Percentiles rank a stretch among this genome's conserved stretches.
Evolutionary conservation across 2,113 vertebrate genomes (phyloP).

Genomic region (Talpa occidentalis): DNA sequence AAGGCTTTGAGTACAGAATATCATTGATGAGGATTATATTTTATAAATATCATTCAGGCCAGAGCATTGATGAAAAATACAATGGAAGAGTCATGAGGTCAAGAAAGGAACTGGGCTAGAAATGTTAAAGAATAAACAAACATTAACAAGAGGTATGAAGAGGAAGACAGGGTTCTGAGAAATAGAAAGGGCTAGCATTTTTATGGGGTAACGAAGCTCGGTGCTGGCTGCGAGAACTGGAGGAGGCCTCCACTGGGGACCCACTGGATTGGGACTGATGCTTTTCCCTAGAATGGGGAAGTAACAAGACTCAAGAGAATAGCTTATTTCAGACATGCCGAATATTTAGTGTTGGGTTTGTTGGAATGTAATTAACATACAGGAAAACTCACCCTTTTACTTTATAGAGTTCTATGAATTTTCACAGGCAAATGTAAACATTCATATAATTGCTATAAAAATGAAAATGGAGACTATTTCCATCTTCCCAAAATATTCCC

Average conservation of each 20-base stretch:
- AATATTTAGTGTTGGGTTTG: neutral
- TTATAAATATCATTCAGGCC: neutral
- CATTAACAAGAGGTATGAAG: neutral
- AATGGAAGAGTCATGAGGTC: neutral
- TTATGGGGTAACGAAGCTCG: neutral
- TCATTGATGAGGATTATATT: neutral
- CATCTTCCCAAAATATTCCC: neutral
- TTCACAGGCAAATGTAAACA: neutral
- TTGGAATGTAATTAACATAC: neutral
- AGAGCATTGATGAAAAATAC: neutral
- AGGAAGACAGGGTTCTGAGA: neutral
- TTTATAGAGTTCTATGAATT: neutral
- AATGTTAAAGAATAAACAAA: neutral
- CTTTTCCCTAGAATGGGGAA: neutral
- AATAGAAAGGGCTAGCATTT: neutral
- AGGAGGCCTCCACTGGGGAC: neutral
- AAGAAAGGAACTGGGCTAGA: neutral
- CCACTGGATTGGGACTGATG: rapidly evolving
- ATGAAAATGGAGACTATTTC: neutral
- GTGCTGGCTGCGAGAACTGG: no score
- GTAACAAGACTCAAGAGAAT: neutral
- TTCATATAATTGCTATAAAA: neutral
- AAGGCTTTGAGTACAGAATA: neutral
- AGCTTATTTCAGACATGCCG: neutral
- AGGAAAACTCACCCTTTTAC: neutral